Conservation (phyloP, 2,113 vertebrate genomes). For the Embiotoca jacksoni region DNA sequence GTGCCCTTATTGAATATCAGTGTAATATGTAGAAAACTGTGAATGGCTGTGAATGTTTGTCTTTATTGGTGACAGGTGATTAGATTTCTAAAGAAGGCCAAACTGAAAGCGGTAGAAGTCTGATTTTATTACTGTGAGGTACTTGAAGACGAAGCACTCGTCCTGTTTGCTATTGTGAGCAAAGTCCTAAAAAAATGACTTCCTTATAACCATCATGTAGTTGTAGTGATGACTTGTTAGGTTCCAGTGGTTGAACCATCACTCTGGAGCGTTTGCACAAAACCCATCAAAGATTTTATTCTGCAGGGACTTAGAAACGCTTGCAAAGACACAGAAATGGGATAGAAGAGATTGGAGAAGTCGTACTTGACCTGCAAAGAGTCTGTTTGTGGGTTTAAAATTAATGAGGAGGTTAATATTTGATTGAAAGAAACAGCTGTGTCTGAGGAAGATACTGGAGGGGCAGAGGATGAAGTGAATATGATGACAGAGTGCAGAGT, state of each 20-base stretch:
- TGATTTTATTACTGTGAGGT: conserved; percentile 10
- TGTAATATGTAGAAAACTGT: not conserved
- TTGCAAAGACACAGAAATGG: not conserved
- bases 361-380: conserved; percentile 48
- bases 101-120: not conserved
- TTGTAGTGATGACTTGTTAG: not conserved
- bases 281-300: not conserved
- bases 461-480: not conserved
- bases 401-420: conserved; percentile 72
- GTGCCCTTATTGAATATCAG: no score
- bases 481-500: not conserved
- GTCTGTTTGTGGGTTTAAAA: conserved; percentile 56
- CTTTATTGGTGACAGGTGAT: not conserved
- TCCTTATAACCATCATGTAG: conserved; percentile 9
- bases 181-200: conserved; percentile 14
- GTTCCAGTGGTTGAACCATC: not conserved
- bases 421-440: conserved; percentile 53
- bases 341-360: not conserved
- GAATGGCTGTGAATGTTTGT: not conserved
- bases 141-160: not conserved
- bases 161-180: conserved; percentile 8
- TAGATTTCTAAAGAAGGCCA: not conserved
- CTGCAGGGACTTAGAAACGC: not conserved
- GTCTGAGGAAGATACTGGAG: conserved; percentile 32
- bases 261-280: not conserved